Evolutionary conservation across 1,140 invertebrate species (phyloP).

Genomic region (Ectropis grisescens): DNA sequence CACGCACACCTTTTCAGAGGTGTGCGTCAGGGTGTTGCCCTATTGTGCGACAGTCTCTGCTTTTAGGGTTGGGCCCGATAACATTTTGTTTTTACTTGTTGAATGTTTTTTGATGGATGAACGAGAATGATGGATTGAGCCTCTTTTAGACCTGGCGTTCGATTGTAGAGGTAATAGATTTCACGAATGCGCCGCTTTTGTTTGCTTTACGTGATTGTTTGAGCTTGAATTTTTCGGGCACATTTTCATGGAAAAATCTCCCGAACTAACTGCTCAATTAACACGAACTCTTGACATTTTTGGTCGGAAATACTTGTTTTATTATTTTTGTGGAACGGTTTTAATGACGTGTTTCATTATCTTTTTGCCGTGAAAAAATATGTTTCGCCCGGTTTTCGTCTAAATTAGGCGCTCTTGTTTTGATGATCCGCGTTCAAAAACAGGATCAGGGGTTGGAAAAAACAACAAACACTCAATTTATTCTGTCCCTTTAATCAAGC

Average conservation of each 20-base stretch:
- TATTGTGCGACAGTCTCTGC: constrained; percentile 17
- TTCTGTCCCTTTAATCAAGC: constrained; percentile 1
- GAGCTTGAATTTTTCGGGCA: too few species aligned
- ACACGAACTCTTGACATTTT: too few species aligned
- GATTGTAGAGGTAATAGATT: constrained; percentile 46
- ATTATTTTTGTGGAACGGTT: too few species aligned
- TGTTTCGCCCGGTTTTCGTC: too few species aligned
- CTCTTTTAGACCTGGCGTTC: constrained; percentile 28
- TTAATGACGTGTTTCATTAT: too few species aligned
- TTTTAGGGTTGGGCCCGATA: constrained; percentile 28
- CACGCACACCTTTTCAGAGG: constrained; percentile 15
- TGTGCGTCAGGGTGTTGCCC: constrained; percentile 23
- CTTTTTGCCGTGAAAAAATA: too few species aligned
- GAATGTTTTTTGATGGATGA: constrained; percentile 55
- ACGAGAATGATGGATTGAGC: constrained; percentile 56
- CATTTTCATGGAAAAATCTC: too few species aligned
- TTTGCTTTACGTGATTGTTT: constrained; percentile 6
- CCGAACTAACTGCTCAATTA: too few species aligned
- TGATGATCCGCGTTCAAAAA: too few species aligned
- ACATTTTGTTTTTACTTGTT: constrained; percentile 66
- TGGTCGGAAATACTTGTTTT: too few species aligned
- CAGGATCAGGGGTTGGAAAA: too few species aligned
- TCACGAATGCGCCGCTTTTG: constrained; percentile 21
- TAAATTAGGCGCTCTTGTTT: too few species aligned
- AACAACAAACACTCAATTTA: background rate